Evolutionary conservation across 1,140 invertebrate species (phyloP), one percentile per base, ranked within the genome.

Genomic region (Eurosta solidaginis): DNA sequence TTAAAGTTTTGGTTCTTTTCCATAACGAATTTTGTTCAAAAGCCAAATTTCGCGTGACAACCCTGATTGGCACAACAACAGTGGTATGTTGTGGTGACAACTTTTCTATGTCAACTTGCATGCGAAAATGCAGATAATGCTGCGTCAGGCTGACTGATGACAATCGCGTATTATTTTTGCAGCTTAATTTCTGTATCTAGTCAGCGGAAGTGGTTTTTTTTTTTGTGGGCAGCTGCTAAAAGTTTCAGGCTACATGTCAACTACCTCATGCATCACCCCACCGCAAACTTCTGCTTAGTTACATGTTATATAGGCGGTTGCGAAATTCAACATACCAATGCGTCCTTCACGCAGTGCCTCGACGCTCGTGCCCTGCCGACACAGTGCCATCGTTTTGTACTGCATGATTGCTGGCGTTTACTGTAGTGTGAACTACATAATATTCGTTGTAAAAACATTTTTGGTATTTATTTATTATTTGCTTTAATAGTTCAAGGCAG

Each of bases 401-500:
- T 12, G 4, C 45, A 17, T 17, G 14, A 6, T 17, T 20, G 3
- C 27, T n/a, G 36, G n/a, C n/a, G 59, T n/a, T 17, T 3, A 68
- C 59, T 42, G 7, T 33, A 3, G 33, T 36, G n/a, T 68, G 59
- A 20, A 68, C 59, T 68, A 68, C 33, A 40, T 68, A 68, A 36
- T 6, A 40, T 20, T 68, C 33, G 59, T 68, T 68, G 59, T 1
- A 44, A 47, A 29, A 45, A 42, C 25, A 10, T 22, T 75, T 75
- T 47, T n/a, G 20, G n/a, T 47, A 50, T 50, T 47, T 75, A 40
- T n/a, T 33, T 36, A 20, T 75, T 75, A 50, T 50, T 29, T 14
- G 73, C 4, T 49, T 74, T 75, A 22, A 47, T 75, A 82, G 83
- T 85, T 85, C 83, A 85, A 85, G 83, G 83, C 45, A 47, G 45